Percentiles rank a stretch among this genome's conserved stretches.
phyloP scores from a whole-genome alignment of 2,797 vertebrate species.

The Periparus ater region DNA sequence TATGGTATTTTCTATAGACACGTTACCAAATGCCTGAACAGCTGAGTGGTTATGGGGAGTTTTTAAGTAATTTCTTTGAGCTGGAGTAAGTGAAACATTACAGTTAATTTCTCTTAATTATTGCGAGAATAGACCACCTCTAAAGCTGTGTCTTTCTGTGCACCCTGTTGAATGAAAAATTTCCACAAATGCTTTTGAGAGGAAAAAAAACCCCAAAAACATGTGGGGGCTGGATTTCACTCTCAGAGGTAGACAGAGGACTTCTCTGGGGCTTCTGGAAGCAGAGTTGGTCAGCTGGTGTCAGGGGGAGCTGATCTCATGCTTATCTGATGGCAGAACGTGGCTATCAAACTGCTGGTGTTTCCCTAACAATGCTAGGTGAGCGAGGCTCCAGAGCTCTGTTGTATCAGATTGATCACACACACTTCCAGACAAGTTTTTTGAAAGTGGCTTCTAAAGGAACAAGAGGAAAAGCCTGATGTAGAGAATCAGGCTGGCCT shows the following conservation, averaged over 20 bases:
- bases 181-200: not conserved
- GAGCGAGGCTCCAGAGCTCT: not conserved
- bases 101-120: not conserved
- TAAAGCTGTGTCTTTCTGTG: not conserved
- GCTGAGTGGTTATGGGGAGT: not conserved
- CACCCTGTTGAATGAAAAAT: not conserved
- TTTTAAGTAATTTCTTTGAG: not conserved
- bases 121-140: not conserved
- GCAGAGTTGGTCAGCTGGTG: conserved; percentile 21
- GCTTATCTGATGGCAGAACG: not conserved
- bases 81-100: not conserved
- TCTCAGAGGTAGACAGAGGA: conserved; percentile 4
- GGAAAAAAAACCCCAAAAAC: not conserved
- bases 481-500: not conserved
- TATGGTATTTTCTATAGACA: not conserved
- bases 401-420: not conserved
- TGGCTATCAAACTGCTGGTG: not conserved
- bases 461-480: not conserved
- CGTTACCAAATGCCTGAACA: not conserved
- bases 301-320: conserved; percentile 31
- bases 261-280: conserved; percentile 36
- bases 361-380: not conserved
- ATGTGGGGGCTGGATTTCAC: not conserved
- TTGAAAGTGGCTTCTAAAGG: not conserved
- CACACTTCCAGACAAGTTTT: not conserved